Conservation (phyloP, 2,797 vertebrate species). For the Emys orbicularis region DNA sequence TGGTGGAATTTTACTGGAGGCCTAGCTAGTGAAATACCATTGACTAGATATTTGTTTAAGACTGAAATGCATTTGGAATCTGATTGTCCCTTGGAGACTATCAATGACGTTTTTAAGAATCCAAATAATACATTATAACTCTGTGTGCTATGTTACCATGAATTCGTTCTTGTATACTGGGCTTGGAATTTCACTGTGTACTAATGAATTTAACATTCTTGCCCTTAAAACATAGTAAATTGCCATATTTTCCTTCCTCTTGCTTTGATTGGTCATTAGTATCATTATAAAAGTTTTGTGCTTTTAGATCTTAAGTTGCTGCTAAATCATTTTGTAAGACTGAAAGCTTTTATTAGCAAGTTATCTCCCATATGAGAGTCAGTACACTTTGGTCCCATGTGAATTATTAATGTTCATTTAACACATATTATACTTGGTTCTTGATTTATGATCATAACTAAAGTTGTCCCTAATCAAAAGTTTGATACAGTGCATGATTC, state of each 20-base stretch:
- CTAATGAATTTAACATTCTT: not conserved
- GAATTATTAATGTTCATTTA: constrained; percentile 33
- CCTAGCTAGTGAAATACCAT: not conserved
- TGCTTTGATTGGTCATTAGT: not conserved
- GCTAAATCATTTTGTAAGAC: not conserved
- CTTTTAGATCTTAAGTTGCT: not conserved
- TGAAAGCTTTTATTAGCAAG: constrained; percentile 28
- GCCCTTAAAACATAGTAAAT: not conserved
- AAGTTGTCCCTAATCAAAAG: not conserved
- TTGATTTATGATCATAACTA: not conserved
- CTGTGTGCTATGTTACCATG: not conserved
- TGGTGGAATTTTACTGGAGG: not conserved
- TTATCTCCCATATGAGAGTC: not conserved
- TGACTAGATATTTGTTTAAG: not conserved
- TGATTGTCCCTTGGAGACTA: not conserved
- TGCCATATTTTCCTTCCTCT: not conserved
- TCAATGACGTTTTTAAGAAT: not conserved
- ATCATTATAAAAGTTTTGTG: constrained; percentile 6
- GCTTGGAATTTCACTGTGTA: not conserved
- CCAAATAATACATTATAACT: not conserved
- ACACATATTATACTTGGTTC: not conserved
- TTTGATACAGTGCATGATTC: constrained; percentile 17
- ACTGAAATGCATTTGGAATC: not conserved
- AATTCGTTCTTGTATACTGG: not conserved
- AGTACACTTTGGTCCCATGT: constrained; percentile 9